Evolutionary conservation across 2,888 invertebrate species (phyloP).

Genomic region (Dioctria rufipes): DNA sequence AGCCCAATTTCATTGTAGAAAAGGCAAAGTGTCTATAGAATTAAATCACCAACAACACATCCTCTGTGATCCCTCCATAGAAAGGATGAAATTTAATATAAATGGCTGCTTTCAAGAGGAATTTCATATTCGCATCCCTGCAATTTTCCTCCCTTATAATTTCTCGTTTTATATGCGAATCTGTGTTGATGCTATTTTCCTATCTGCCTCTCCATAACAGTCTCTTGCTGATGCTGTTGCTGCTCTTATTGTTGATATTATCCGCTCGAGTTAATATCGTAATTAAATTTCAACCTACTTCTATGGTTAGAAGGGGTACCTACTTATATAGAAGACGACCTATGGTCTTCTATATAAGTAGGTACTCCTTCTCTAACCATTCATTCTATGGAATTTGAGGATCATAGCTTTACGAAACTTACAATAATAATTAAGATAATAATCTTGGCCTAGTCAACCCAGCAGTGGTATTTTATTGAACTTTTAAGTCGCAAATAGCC

Average conservation of each 20-base stretch:
- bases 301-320: too few relatives aligned
- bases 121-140: constrained; percentile 44
- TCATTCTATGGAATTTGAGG: too few relatives aligned
- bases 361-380: too few relatives aligned
- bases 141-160: constrained; percentile 32
- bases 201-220: background rate
- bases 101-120: constrained; percentile 17
- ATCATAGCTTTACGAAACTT: too few relatives aligned
- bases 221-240: too few relatives aligned
- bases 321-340: too few relatives aligned
- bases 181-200: constrained; percentile 12
- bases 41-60: background rate
- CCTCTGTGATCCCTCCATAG: background rate
- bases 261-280: background rate
- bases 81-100: constrained; percentile 44
- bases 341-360: too few relatives aligned
- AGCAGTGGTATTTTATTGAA: too few relatives aligned
- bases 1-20: constrained; percentile 1
- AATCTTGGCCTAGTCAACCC: too few relatives aligned
- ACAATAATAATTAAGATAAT: too few relatives aligned
- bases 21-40: background rate
- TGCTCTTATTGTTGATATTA: background rate
- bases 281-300: background rate
- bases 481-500: too few relatives aligned
- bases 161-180: constrained; percentile 41